Evolutionary conservation across 2,113 vertebrate genomes (phyloP).

Genomic region (Entelurus aequoreus): DNA sequence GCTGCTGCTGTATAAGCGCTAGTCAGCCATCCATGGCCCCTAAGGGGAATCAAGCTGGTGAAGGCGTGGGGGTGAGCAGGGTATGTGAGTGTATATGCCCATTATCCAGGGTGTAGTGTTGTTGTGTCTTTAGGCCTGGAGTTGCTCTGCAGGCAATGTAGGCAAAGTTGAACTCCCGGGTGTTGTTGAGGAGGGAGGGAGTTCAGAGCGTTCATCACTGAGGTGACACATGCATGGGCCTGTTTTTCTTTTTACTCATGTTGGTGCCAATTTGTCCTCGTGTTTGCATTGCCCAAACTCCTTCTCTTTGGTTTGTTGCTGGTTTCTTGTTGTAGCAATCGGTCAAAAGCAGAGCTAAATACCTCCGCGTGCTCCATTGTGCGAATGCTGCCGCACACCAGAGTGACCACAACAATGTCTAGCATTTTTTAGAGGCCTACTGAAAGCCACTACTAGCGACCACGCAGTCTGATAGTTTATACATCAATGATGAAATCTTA

Average conservation of each 20-base stretch:
- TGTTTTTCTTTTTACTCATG: conserved; percentile 2
- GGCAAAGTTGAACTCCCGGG: conserved; percentile 18
- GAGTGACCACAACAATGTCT: conserved; percentile 58
- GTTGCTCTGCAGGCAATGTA: conserved; percentile 1
- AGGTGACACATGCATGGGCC: background rate
- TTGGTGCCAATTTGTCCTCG: background rate
- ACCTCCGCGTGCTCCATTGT: conserved; percentile 24
- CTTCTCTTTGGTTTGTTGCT: conserved; percentile 27
- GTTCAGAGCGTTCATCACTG: no score
- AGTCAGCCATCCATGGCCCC: no score
- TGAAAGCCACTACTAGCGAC: no score
- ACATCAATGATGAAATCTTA: no score
- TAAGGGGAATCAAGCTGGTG: conserved; percentile 1
- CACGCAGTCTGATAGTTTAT: conserved; percentile 47
- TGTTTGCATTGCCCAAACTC: conserved; percentile 23
- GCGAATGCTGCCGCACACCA: conserved; percentile 45
- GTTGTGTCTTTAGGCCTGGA: no score
- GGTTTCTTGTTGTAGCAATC: conserved; percentile 31
- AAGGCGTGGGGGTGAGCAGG: no score
- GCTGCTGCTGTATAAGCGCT: no score
- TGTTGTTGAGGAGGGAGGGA: no score
- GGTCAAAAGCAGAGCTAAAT: conserved; percentile 9
- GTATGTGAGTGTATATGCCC: no score
- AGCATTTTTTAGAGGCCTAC: no score
- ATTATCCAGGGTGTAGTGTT: no score